phyloP scores from a whole-genome alignment of 2,888 invertebrate species.

The Caenorhabditis japonica region DNA sequence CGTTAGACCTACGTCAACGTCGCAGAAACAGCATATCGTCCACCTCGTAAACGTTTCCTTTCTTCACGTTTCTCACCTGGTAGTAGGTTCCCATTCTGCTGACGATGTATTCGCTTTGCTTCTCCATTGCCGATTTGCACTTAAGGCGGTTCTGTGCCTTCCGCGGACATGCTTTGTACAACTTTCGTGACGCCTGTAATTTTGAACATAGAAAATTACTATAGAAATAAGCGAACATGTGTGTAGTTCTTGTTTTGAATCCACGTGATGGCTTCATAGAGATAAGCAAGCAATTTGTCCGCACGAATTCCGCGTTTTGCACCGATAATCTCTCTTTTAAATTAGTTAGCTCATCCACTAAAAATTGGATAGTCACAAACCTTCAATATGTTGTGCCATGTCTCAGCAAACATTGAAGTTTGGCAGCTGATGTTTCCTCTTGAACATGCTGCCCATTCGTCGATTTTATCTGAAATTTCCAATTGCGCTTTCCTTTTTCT shows the following conservation, averaged over 20 bases:
- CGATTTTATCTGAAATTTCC: constrained; percentile 9
- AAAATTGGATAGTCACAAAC: too few species aligned
- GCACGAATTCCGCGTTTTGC: background rate
- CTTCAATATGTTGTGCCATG: too few species aligned
- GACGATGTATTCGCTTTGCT: background rate
- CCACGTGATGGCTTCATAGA: background rate
- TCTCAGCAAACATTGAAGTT: constrained; percentile 16
- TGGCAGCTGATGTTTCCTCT: constrained; percentile 1
- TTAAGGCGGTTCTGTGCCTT: constrained; percentile 1
- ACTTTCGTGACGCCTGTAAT: background rate
- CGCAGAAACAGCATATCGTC: constrained; percentile 5
- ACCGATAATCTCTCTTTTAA: background rate
- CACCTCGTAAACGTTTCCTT: background rate
- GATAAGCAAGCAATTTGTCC: constrained; percentile 1
- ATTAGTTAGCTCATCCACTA: background rate
- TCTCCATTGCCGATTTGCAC: background rate
- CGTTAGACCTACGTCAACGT: background rate
- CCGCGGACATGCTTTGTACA: background rate
- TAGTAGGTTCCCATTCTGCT: background rate
- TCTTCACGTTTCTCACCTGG: background rate
- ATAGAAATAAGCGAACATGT: background rate
- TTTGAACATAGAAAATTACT: too few species aligned
- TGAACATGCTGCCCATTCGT: constrained; percentile 5
- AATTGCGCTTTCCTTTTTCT: too few species aligned
- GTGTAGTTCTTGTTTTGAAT: background rate